Evolutionary conservation across 2,888 invertebrate genomes (phyloP).

Genomic region (Liodrosophila aerea): DNA sequence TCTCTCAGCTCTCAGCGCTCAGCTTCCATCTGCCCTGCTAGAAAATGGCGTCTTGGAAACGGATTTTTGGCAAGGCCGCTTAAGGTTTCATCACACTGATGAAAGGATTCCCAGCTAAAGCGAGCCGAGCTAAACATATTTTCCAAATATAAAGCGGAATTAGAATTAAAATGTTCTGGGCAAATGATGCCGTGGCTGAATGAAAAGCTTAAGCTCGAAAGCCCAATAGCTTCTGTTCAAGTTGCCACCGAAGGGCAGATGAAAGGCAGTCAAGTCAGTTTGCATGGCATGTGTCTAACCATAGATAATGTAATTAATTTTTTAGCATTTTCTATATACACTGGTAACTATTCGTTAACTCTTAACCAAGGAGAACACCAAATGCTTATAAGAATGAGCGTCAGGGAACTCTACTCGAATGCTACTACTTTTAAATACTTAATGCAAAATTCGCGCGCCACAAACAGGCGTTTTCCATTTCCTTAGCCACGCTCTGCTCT

Average conservation of each 20-base stretch:
- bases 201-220: conserved; percentile 5
- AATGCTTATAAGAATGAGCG: no score
- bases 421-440: conserved; percentile 48
- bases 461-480: conserved; percentile 27
- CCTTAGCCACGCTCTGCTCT: not conserved
- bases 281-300: not conserved
- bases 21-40: conserved; percentile 10
- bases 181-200: not conserved
- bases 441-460: conserved; percentile 37
- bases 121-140: no score
- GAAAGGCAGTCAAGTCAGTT: not conserved
- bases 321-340: conserved; percentile 1
- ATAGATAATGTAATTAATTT: conserved; percentile 15
- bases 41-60: conserved; percentile 18
- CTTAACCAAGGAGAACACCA: no score
- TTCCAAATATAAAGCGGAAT: conserved; percentile 21
- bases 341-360: conserved; percentile 1
- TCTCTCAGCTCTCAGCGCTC: not conserved
- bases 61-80: conserved; percentile 8
- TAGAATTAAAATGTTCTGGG: conserved; percentile 15
- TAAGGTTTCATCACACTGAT: conserved; percentile 31
- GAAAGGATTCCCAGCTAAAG: conserved; percentile 35
- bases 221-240: no score
- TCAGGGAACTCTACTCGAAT: conserved; percentile 37
- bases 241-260: not conserved